These are phyloP conservation scores for Orthosia gracilis DNA, from an alignment of 2,888 invertebrate genomes.

Conservation along the genomic window DNA sequence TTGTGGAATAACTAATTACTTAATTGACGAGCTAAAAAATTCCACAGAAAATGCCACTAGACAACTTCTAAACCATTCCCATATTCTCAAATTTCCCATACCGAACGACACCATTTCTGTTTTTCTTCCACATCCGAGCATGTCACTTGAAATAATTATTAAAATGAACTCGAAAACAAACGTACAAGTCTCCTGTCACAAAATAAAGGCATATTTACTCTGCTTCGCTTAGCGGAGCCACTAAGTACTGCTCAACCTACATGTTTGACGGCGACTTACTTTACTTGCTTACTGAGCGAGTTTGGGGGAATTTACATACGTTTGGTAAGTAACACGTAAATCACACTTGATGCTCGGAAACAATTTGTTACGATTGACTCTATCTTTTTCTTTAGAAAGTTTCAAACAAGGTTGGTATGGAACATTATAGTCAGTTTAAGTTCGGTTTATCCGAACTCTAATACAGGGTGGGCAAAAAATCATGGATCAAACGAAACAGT, in stretches of 20 bases:
- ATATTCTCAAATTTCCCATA: conserved; percentile 5
- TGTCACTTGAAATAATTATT: conserved; percentile 13
- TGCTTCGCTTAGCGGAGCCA: conserved; percentile 43
- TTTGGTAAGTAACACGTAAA: conserved; percentile 47
- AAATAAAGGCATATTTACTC: conserved; percentile 46
- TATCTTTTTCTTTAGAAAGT: conserved; percentile 16
- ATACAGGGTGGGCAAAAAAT: too few relatives aligned
- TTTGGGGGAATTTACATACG: conserved; percentile 55
- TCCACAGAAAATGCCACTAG: background rate
- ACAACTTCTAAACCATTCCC: conserved; percentile 18
- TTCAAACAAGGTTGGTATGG: background rate
- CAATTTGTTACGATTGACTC: conserved; percentile 29
- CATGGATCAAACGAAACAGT: too few relatives aligned
- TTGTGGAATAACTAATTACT: too few relatives aligned
- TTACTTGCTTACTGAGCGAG: conserved; percentile 52
- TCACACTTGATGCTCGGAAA: conserved; percentile 24
- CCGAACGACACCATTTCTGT: background rate
- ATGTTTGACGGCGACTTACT: conserved; percentile 52
- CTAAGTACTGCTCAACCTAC: conserved; percentile 64
- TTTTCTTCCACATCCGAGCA: conserved; percentile 3
- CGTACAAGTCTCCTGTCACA: conserved; percentile 19
- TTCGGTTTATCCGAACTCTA: too few relatives aligned
- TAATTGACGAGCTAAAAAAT: too few relatives aligned
- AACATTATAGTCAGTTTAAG: too few relatives aligned
- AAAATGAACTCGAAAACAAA: conserved; percentile 37